phyloP scores from a whole-genome alignment of 2,113 vertebrate genomes.

The Xiphorhynchus elegans region DNA sequence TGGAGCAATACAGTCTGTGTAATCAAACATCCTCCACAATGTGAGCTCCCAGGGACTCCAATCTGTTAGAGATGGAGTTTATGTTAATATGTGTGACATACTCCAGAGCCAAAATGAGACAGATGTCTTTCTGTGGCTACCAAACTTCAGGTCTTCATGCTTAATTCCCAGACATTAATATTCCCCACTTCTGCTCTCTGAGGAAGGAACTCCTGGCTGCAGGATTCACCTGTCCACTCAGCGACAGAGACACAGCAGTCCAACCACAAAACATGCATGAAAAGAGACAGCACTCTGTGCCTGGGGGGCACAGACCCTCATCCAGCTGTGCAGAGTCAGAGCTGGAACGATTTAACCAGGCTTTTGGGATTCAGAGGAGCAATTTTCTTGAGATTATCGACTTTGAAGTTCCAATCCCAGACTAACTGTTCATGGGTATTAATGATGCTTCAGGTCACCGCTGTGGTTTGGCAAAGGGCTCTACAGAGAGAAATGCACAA shows the following conservation, averaged over 20 bases:
- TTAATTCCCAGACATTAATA: not conserved
- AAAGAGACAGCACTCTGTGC: not conserved
- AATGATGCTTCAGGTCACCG: not conserved
- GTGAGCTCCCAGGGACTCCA: not conserved
- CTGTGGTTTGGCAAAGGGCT: not conserved
- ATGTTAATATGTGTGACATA: not conserved
- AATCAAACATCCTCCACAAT: not conserved
- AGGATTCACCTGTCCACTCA: not conserved
- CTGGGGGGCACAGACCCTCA: not conserved
- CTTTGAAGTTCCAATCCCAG: not conserved
- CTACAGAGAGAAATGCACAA: not conserved
- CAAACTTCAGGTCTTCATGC: not conserved
- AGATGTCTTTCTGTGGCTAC: not conserved
- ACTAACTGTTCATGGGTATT: not conserved
- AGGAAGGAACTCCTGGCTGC: not conserved
- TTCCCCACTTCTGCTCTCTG: not conserved
- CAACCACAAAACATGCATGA: not conserved
- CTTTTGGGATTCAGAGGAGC: not conserved
- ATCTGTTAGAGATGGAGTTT: not conserved
- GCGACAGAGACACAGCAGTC: not conserved
- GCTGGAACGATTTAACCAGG: not conserved
- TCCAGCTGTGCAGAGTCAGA: not conserved
- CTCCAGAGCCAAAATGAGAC: not conserved
- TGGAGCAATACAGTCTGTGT: not conserved
- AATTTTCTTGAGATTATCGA: not conserved